Evolutionary conservation across 1,140 invertebrate genomes (phyloP), one percentile per base, ranked within the genome.

Genomic region (Aphelenchoides fujianensis): DNA sequence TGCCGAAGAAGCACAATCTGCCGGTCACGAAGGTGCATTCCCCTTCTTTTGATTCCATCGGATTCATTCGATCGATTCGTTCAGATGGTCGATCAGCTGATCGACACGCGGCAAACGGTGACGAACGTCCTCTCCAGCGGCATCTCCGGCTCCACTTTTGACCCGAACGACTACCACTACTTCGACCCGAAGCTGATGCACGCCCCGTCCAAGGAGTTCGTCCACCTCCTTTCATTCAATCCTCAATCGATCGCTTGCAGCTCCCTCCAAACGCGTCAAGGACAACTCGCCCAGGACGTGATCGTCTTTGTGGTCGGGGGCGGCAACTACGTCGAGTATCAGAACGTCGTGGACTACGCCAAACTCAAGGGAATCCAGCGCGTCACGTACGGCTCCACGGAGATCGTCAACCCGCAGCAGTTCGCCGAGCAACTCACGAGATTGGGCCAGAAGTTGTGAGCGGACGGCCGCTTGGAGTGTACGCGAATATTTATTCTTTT

Each of bases 281-380:
- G 77, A 2, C 81, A 82, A 36, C 59, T 73, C 23, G 78, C 77
- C 7, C 69, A 78, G 57, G 82, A 85, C 37, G 79, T 83, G 1
- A 75, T 97, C 76, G 94, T 98, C 5, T 98, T 98, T 85, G 88
- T 98, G 62, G 92, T 98, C 32, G 96, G 96, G 63, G 96, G 96
- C 70, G 96, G 96, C 34, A 98, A 97, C 88, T 98, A 98, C 84
- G 97, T 97, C 79, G 96, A 99, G 86, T 98, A 98, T 85, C 95
- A 98, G 85, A 98, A 99, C 88, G 88, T 99, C 37, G 89, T 93
- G 35, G 95, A 98, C 85, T 97, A 95, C 85, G 91, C 91, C 16
- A 96, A 93, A 87, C 89, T 32, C 1, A 84, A 82, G 41, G 73
- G 88, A 86, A 77, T 84, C n/a, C 92, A 92, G 85, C 89, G 91